Percentiles rank a stretch among this genome's conserved stretches.
These are phyloP conservation scores for Blennius ocellaris DNA, from an alignment of 2,113 vertebrate genomes.

Conservation along the genomic window DNA sequence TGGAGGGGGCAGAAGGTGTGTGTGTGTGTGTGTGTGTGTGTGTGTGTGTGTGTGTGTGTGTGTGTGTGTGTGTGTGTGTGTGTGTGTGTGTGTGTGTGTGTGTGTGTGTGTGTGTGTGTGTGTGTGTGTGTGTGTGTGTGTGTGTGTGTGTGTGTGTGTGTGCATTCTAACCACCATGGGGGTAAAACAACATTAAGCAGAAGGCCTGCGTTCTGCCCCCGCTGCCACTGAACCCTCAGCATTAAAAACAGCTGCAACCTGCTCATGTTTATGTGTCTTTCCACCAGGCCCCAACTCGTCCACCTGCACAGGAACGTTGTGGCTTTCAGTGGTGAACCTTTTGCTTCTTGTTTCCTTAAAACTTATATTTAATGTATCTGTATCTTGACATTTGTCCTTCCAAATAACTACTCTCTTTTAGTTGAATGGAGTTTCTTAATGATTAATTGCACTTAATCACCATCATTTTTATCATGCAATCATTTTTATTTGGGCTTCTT, in stretches of 20 bases:
- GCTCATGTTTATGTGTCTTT: constrained; percentile 24
- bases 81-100: too few relatives aligned
- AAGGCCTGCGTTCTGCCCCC: constrained; percentile 46
- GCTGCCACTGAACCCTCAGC: constrained; percentile 35
- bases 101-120: too few relatives aligned
- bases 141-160: constrained; percentile 66
- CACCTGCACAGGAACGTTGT: constrained; percentile 42
- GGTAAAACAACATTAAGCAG: constrained; percentile 66
- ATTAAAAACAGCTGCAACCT: constrained; percentile 63
- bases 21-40: too few relatives aligned
- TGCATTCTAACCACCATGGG: constrained; percentile 56
- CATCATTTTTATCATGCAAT: too few relatives aligned
- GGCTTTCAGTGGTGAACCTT: neutral
- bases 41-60: too few relatives aligned
- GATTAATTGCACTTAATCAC: too few relatives aligned
- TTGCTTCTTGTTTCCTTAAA: neutral
- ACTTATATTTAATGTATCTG: neutral
- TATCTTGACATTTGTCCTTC: too few relatives aligned
- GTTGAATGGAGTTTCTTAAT: too few relatives aligned
- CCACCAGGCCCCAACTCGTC: constrained; percentile 4
- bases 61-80: too few relatives aligned
- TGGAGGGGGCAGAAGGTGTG: constrained; percentile 24
- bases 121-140: too few relatives aligned
- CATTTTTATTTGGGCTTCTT: too few relatives aligned
- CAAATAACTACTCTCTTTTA: too few relatives aligned